Evolutionary conservation across 1,140 invertebrate species (phyloP).

Genomic region (Formica selysi): DNA sequence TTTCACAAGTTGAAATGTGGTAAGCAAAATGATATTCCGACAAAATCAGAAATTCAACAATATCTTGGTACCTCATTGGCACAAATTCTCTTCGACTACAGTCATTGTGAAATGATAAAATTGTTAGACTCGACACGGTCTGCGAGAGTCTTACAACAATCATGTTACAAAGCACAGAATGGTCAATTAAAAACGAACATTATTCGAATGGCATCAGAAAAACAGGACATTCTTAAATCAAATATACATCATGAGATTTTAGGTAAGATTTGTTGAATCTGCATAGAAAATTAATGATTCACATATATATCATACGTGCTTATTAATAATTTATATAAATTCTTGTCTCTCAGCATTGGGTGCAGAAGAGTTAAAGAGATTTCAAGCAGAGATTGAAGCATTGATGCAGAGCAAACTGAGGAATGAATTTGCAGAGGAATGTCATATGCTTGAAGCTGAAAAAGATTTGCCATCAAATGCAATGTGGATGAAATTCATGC

Average conservation of each 20-base stretch:
- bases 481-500: conserved; percentile 60
- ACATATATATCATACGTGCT: neutral
- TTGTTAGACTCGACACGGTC: conserved; percentile 74
- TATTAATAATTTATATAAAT: conserved; percentile 12
- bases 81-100: conserved; percentile 67
- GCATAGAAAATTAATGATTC: neutral
- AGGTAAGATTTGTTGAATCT: conserved; percentile 67
- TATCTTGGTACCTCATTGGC: conserved; percentile 68
- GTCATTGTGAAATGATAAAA: conserved; percentile 60
- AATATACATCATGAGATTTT: conserved; percentile 84
- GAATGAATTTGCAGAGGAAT: conserved; percentile 75
- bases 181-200: conserved; percentile 80
- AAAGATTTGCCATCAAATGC: conserved; percentile 69
- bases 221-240: conserved; percentile 80
- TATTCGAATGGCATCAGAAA: conserved; percentile 76
- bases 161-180: conserved; percentile 82
- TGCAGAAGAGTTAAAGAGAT: conserved; percentile 66
- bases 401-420: conserved; percentile 74
- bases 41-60: conserved; percentile 59
- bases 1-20: conserved; percentile 15
- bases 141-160: conserved; percentile 73
- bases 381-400: conserved; percentile 78
- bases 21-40: conserved; percentile 51
- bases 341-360: conserved; percentile 67
- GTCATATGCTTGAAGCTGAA: conserved; percentile 75